Percentiles rank a stretch among this genome's conserved stretches.
Evolutionary conservation across 2,797 vertebrate species (phyloP).

Genomic region (Gallinago stenura): DNA sequence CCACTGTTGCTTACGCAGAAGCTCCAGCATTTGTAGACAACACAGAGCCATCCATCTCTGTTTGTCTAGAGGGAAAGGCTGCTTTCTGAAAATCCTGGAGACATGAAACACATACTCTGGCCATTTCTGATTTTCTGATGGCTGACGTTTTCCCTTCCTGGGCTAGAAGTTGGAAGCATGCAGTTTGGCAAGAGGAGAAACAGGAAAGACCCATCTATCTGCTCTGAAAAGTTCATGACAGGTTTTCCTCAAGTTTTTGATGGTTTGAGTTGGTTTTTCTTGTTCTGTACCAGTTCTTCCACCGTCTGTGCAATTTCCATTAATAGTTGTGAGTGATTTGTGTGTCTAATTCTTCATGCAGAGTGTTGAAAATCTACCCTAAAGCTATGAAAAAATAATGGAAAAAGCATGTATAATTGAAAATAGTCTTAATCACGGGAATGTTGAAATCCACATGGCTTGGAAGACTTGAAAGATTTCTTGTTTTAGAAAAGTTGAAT

Average conservation of each 20-base stretch:
- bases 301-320: conserved; percentile 53
- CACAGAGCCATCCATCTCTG: neutral
- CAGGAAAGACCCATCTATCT: neutral
- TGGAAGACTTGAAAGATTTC: conserved; percentile 67
- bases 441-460: conserved; percentile 43
- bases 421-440: conserved; percentile 63
- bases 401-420: conserved; percentile 67
- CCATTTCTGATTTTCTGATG: neutral
- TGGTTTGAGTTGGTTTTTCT: conserved; percentile 52
- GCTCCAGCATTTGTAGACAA: neutral
- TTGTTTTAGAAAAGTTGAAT: conserved; percentile 74
- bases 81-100: neutral
- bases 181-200: neutral
- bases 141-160: neutral
- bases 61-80: neutral
- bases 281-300: conserved; percentile 27
- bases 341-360: conserved; percentile 66
- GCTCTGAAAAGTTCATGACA: neutral
- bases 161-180: neutral
- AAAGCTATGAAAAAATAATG: conserved; percentile 72
- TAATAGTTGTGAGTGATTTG: conserved; percentile 68
- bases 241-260: conserved; percentile 14
- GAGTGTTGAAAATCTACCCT: conserved; percentile 64
- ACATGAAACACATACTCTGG: neutral
- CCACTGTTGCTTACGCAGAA: neutral